Conservation (phyloP, 1,140 invertebrate species). For the Goniozus legneri region DNA sequence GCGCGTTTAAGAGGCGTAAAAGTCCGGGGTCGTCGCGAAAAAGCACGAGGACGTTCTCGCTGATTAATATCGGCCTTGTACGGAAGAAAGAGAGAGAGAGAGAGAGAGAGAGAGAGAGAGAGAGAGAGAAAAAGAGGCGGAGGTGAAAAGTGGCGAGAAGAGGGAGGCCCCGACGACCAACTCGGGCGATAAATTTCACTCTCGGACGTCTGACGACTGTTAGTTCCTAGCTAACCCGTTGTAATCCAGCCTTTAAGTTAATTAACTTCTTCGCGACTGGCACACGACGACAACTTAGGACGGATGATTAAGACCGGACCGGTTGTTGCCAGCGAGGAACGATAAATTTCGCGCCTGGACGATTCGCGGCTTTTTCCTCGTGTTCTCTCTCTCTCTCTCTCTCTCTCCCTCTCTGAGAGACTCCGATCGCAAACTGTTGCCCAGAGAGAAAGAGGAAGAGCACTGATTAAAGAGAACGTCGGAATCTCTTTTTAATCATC, state of each 20-base stretch:
- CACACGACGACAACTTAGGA: too few species aligned
- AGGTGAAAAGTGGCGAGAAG: too few species aligned
- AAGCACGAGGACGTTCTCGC: too few species aligned
- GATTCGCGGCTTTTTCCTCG: constrained; percentile 13
- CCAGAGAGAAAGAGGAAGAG: not conserved
- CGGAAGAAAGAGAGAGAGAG: too few species aligned
- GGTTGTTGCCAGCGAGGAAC: constrained; percentile 10
- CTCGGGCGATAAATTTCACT: constrained; percentile 9
- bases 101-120: too few species aligned
- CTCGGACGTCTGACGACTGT: constrained; percentile 10
- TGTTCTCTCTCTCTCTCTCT: constrained; percentile 7
- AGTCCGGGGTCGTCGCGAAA: too few species aligned
- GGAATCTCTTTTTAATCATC: too few species aligned
- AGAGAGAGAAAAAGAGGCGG: too few species aligned
- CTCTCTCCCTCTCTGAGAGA: constrained; percentile 4
- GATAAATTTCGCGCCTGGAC: constrained; percentile 17
- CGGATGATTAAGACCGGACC: constrained; percentile 13
- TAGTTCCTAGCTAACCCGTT: constrained; percentile 11
- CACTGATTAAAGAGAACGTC: too few species aligned
- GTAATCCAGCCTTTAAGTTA: constrained; percentile 20
- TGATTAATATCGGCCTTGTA: too few species aligned
- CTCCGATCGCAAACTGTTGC: constrained; percentile 2
- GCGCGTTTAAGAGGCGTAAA: too few species aligned
- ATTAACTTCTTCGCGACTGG: constrained; percentile 13
- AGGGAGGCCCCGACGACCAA: not conserved